Base-by-base conservation (phyloP, 2,888 invertebrate species). In the Andrena bicolor region DNA sequence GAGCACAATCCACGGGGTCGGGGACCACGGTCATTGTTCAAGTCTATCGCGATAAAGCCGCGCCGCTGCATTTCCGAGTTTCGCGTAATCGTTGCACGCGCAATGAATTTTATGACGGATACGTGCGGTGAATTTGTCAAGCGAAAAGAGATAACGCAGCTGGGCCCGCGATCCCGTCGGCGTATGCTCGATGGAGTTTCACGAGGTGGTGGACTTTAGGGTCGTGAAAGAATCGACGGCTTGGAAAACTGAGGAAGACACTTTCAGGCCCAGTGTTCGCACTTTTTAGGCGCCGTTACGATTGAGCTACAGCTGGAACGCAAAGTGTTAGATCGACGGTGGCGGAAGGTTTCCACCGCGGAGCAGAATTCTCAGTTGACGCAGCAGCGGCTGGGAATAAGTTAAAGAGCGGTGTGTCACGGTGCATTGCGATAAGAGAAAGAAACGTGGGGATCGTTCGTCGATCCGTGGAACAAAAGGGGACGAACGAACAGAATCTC, bases 21-120 rank as follows among this genome's bases (percentile, higher is more conserved):
- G 26, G 32, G 20, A 63, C 63, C 72, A 51, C 60, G 76, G 75
- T 83, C 83, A 83, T 83, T 83, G 83, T 83, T 83, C 75, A 75
- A 85, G 56, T 87, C 53, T 61, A 82, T 84, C 71, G 63, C 41
- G 77, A 87, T 85, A 87, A 77, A 69, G 74, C 51, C 60, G 51
- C 48, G 75, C 66, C 66, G 75, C 76, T 69, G 77, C 76, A 72
- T 82, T 86, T 86, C 84, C 86, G 77, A 76, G 77, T 30, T 71
- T 79, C 74, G 76, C 66, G 74, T 79, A 85, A 85, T 87, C 77
- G 77, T 63, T 60, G 85, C 87, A 85, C 79, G 75, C 70, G 69
- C 87, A 80, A 87, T 82, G 82, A 82, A 82, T 78, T 86, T 85
- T 87, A 85, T 80, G 86, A 70, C 32, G 75, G 75, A 85, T 75